Percentiles rank a stretch among this genome's conserved stretches.
Evolutionary conservation across 2,113 vertebrate genomes (phyloP).

Genomic region (Dipodomys merriami): DNA sequence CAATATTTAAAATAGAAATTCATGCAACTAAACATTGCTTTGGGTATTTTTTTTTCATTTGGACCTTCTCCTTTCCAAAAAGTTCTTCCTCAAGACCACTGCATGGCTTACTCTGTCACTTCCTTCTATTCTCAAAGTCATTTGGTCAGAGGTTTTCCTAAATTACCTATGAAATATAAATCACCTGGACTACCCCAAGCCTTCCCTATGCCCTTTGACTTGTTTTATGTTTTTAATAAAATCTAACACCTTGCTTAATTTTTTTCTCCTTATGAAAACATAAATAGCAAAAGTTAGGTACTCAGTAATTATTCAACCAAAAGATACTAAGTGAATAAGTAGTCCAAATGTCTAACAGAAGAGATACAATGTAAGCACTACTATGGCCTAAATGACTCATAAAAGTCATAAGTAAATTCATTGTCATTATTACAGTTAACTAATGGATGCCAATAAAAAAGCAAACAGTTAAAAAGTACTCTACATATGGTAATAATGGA

Average conservation of each 20-base stretch:
- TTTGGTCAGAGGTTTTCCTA: not conserved
- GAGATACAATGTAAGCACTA: not conserved
- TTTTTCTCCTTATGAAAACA: not conserved
- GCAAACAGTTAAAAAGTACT: no score
- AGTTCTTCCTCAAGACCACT: not conserved
- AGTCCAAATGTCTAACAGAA: not conserved
- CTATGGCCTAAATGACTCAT: not conserved
- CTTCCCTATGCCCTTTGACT: not conserved
- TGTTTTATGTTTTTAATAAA: not conserved
- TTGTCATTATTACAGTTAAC: no score
- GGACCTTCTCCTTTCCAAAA: not conserved
- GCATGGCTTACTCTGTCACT: not conserved
- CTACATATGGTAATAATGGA: no score
- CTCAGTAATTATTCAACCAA: not conserved
- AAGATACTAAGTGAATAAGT: not conserved
- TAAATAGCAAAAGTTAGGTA: not conserved
- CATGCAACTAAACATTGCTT: not conserved
- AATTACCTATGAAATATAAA: not conserved
- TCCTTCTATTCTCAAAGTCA: not conserved
- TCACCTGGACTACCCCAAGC: accelerated
- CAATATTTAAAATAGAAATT: not conserved
- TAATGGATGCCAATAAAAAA: no score
- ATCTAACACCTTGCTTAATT: not conserved
- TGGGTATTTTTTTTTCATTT: not conserved
- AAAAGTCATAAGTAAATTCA: not conserved